Conservation (phyloP, 2,888 invertebrate species). For the Hirtodrosophila trivittata region DNA sequence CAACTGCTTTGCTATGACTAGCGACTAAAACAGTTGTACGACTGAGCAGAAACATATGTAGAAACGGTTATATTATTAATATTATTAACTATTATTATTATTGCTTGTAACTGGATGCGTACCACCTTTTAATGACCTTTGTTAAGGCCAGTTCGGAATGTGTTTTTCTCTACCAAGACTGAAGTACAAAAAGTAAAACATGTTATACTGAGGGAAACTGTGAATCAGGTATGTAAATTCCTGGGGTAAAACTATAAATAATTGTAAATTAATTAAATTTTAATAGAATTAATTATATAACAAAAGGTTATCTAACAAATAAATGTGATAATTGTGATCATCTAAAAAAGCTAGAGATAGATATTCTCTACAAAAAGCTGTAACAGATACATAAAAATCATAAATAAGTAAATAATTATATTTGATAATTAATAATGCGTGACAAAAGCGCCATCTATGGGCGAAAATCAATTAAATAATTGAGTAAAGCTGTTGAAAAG, state of each 20-base stretch:
- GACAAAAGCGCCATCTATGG: constrained; percentile 45
- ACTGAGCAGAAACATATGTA: constrained; percentile 4
- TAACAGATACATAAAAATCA: background rate
- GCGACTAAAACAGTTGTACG: constrained; percentile 20
- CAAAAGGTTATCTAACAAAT: background rate
- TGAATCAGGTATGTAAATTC: background rate
- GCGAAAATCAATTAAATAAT: background rate
- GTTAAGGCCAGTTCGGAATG: background rate
- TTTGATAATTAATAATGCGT: background rate
- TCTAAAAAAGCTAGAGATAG: too few species aligned
- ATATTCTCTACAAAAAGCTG: too few species aligned
- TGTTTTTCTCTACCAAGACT: background rate
- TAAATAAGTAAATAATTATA: too few species aligned
- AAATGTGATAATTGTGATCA: too few species aligned
- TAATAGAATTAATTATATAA: background rate
- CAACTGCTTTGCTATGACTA: constrained; percentile 1
- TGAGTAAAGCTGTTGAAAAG: constrained; percentile 26
- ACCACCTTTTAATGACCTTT: background rate
- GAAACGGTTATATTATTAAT: background rate
- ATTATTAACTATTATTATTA: background rate
- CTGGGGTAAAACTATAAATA: background rate
- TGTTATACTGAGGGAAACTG: background rate
- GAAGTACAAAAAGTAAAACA: background rate
- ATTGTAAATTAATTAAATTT: background rate
- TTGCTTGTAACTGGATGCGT: background rate